Evolutionary conservation across 2,888 invertebrate genomes (phyloP).

Genomic region (Lycophotia porphyrea): DNA sequence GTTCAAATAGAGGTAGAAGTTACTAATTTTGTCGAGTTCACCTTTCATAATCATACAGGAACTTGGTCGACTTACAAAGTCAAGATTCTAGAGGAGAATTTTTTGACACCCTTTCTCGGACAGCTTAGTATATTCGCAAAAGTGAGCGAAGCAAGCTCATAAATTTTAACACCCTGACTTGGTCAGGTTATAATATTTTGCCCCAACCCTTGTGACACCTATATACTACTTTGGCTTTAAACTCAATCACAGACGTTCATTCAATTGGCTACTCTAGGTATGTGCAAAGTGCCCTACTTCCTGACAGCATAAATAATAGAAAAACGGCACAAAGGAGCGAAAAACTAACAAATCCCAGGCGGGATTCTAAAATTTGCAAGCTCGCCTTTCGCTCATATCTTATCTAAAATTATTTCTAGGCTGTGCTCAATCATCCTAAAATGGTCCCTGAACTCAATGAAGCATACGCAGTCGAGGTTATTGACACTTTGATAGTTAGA

Average conservation of each 20-base stretch:
- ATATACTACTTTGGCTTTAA: too few species aligned
- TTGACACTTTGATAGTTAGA: conserved; percentile 3
- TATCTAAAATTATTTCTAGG: background rate
- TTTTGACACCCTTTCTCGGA: too few species aligned
- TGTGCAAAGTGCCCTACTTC: background rate
- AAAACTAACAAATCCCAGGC: background rate
- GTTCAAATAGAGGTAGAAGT: background rate
- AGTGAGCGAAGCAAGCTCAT: too few species aligned
- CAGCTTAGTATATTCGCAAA: too few species aligned
- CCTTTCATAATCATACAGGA: background rate
- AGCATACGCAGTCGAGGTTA: background rate
- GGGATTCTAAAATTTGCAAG: background rate
- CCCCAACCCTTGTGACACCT: too few species aligned
- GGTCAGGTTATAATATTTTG: too few species aligned
- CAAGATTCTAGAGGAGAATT: too few species aligned
- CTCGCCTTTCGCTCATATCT: background rate
- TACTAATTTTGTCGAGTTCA: background rate
- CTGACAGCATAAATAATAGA: background rate
- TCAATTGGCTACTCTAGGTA: background rate
- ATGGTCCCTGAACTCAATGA: background rate
- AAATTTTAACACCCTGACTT: too few species aligned
- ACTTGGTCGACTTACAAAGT: too few species aligned
- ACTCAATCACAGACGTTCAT: background rate
- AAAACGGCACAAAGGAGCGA: background rate
- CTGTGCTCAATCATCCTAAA: background rate